phyloP scores from a whole-genome alignment of 2,797 vertebrate genomes.

The Pipistrellus pipistrellus region DNA sequence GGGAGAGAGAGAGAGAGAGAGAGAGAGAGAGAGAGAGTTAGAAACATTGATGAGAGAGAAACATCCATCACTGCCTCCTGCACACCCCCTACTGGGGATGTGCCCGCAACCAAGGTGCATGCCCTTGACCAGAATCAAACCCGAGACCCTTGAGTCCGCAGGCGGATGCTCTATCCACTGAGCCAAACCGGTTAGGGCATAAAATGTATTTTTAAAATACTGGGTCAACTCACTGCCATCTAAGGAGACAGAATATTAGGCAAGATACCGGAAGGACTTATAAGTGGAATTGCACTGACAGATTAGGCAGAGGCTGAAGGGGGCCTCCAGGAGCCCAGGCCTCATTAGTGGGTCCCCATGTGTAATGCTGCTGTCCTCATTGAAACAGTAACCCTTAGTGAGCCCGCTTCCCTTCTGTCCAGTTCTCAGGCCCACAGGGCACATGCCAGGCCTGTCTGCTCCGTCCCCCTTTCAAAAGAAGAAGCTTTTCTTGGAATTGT shows the following conservation, averaged over 20 bases:
- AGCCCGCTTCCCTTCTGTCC: background rate
- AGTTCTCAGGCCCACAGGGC: background rate
- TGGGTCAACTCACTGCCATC: background rate
- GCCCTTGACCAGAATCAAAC: no score
- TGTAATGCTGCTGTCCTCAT: background rate
- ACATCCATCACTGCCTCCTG: no score
- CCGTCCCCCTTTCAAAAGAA: background rate
- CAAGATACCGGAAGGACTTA: background rate
- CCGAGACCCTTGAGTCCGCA: no score
- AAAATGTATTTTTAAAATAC: constrained; percentile 17
- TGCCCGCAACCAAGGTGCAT: no score
- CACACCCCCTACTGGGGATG: no score
- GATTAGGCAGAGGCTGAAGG: background rate
- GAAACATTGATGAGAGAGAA: no score
- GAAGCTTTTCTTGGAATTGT: background rate
- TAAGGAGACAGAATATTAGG: background rate
- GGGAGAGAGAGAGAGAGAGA: no score
- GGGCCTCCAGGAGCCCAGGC: background rate
- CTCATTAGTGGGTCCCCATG: background rate
- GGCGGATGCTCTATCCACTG: no score
- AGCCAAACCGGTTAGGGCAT: background rate
- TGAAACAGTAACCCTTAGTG: background rate
- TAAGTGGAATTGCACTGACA: background rate
- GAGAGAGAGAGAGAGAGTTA: no score
- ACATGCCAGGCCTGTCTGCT: background rate